Evolutionary conservation across 1,140 invertebrate species (phyloP).

Genomic region (Drosophila sechellia): DNA sequence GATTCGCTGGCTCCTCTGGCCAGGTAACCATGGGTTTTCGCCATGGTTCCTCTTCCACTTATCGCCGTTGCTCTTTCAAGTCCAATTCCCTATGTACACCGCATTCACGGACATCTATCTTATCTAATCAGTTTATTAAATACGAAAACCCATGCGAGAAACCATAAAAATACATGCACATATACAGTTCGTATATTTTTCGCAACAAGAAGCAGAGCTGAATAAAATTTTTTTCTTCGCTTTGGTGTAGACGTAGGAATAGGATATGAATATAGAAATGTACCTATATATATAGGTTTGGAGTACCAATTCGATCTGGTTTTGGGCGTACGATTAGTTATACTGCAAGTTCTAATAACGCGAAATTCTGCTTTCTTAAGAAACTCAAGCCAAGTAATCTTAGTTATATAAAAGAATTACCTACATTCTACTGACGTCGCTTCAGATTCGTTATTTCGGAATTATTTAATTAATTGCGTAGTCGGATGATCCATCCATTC

Average conservation of each 20-base stretch:
- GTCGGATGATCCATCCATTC: slow-evolving; percentile 2
- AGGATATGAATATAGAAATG: slow-evolving; percentile 21
- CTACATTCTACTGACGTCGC: neutral
- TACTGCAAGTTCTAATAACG: neutral
- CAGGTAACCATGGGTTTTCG: slow-evolving; percentile 44
- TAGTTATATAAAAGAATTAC: neutral
- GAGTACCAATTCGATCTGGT: slow-evolving; percentile 7
- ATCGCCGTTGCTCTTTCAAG: slow-evolving; percentile 61
- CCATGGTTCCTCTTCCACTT: slow-evolving; percentile 55
- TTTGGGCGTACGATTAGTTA: slow-evolving; percentile 19
- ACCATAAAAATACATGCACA: slow-evolving; percentile 62
- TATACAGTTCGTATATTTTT: slow-evolving; percentile 39
- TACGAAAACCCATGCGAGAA: slow-evolving; percentile 68
- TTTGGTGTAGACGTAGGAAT: neutral
- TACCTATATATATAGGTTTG: slow-evolving; percentile 12
- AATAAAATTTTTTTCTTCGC: slow-evolving; percentile 16
- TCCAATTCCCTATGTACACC: slow-evolving; percentile 57
- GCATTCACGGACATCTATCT: slow-evolving; percentile 43
- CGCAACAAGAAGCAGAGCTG: slow-evolving; percentile 29
- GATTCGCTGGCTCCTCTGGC: slow-evolving; percentile 29
- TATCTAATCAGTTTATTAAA: slow-evolving; percentile 80
- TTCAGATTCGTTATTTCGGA: neutral
- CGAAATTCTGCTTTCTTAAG: neutral
- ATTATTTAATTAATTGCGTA: neutral
- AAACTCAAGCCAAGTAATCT: neutral